Evolutionary conservation across 1,140 invertebrate genomes (phyloP).

Genomic region (Zaprionus gabonicus): DNA sequence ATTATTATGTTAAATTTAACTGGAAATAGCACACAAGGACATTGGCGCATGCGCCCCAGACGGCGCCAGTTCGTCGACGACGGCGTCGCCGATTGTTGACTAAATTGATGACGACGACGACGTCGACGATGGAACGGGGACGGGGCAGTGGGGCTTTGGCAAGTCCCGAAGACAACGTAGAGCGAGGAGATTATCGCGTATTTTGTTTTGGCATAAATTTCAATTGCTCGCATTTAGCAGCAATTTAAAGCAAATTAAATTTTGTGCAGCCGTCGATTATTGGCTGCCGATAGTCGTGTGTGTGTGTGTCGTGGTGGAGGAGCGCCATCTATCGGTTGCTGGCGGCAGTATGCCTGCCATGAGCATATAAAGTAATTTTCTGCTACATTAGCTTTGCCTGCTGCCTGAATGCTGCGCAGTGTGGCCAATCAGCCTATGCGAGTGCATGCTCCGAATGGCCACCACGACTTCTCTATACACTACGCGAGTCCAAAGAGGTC

Average conservation of each 20-base stretch:
- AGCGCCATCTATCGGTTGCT: constrained; percentile 68
- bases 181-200: constrained; percentile 66
- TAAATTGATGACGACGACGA: constrained; percentile 76
- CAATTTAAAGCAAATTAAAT: constrained; percentile 82
- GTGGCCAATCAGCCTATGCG: constrained; percentile 30
- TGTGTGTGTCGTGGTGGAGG: constrained; percentile 23
- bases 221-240: constrained; percentile 81
- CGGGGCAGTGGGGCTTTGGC: neutral
- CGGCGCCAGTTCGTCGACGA: constrained; percentile 68
- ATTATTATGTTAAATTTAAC: constrained; percentile 78
- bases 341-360: constrained; percentile 55
- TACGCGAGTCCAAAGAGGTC: neutral
- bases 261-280: constrained; percentile 65
- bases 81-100: constrained; percentile 64
- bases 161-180: constrained; percentile 29
- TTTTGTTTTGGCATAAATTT: constrained; percentile 77
- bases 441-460: neutral
- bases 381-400: constrained; percentile 75
- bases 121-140: constrained; percentile 9
- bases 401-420: constrained; percentile 13
- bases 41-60: constrained; percentile 79
- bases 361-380: constrained; percentile 82
- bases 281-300: constrained; percentile 70
- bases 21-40: constrained; percentile 80
- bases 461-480: constrained; percentile 41